Conservation (phyloP, 1,140 invertebrate genomes). For the Cyclargus thomasi region DNA sequence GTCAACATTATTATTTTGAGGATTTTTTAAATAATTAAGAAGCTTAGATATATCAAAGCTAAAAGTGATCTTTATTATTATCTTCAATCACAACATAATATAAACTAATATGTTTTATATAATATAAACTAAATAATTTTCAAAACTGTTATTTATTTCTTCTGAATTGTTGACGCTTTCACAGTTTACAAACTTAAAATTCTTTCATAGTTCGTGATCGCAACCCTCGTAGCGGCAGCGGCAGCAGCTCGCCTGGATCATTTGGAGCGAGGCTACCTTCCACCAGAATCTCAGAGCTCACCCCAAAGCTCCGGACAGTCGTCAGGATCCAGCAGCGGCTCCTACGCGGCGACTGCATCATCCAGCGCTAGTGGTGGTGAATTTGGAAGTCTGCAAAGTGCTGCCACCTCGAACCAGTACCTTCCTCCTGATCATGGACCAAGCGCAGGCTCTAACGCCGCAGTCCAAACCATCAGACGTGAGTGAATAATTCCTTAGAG, state of each 20-base stretch:
- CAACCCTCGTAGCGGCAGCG: slow-evolving; percentile 32
- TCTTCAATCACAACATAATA: too few relatives aligned
- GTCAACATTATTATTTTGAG: too few relatives aligned
- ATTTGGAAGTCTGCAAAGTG: neutral
- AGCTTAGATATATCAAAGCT: too few relatives aligned
- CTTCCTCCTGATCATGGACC: slow-evolving; percentile 3
- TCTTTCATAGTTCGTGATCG: slow-evolving; percentile 25
- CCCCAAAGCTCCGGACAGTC: neutral
- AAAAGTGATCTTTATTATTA: too few relatives aligned
- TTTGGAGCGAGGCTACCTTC: neutral
- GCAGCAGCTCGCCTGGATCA: slow-evolving; percentile 30
- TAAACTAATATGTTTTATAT: too few relatives aligned
- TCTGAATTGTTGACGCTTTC: too few relatives aligned
- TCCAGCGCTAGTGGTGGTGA: neutral
- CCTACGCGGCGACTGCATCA: neutral
- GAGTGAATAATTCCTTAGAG: neutral
- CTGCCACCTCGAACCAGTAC: slow-evolving; percentile 4
- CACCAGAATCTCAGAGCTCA: neutral
- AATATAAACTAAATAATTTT: too few relatives aligned
- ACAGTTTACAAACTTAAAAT: neutral
- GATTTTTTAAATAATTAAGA: too few relatives aligned
- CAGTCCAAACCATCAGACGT: neutral
- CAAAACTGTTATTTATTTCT: too few relatives aligned
- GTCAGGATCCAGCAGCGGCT: neutral
- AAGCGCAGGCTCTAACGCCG: neutral